Evolutionary conservation across 1,140 invertebrate genomes (phyloP).

Genomic region (Capitella teleta): DNA sequence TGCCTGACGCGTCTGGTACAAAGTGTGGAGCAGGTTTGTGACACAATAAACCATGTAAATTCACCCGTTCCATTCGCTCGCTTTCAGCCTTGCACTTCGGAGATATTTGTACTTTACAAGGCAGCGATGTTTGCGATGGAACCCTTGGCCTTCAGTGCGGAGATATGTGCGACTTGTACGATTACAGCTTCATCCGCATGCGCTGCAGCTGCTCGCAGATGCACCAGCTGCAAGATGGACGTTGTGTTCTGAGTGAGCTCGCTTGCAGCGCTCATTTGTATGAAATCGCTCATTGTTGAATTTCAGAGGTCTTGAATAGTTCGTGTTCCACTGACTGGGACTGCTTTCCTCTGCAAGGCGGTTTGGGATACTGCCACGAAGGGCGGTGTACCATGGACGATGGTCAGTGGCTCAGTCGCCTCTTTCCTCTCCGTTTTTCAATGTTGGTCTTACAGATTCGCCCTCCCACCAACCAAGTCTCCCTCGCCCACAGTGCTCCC

Average conservation of each 20-base stretch:
- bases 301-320: not conserved
- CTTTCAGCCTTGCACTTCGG: not conserved
- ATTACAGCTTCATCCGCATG: not conserved
- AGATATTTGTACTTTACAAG: not conserved
- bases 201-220: not conserved
- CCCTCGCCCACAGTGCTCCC: too few relatives aligned
- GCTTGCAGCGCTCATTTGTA: not conserved
- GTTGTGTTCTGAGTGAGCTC: not conserved
- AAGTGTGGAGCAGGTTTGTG: conserved; percentile 1
- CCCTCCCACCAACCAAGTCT: too few relatives aligned
- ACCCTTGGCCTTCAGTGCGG: not conserved
- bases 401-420: not conserved
- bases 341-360: not conserved
- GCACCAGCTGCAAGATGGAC: not conserved
- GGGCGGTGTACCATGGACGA: not conserved
- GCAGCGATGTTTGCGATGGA: not conserved
- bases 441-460: too few relatives aligned
- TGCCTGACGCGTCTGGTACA: not conserved
- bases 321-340: not conserved
- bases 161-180: not conserved
- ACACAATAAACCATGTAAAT: too few relatives aligned
- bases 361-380: not conserved
- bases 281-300: not conserved
- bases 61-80: too few relatives aligned
- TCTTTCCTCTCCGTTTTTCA: too few relatives aligned